These are phyloP conservation scores for Barypeithes pellucidus DNA, from an alignment of 2,888 invertebrate genomes.

Conservation along the genomic window DNA sequence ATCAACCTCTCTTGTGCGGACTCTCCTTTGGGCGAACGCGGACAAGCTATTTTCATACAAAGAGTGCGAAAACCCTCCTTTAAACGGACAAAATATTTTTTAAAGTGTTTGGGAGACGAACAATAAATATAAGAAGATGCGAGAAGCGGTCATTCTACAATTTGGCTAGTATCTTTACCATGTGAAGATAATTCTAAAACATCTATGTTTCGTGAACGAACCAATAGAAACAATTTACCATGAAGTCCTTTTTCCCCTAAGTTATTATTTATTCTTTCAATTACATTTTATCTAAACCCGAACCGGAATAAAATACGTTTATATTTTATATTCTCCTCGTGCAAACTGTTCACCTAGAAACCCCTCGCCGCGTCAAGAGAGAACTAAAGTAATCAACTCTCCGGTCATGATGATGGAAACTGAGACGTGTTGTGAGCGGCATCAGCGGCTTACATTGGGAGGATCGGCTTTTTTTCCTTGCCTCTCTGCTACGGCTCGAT, in stretches of 20 bases:
- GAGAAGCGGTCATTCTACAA: too few species aligned
- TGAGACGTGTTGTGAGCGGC: conserved; percentile 29
- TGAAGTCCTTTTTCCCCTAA: neutral
- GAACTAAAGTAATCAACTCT: conserved; percentile 38
- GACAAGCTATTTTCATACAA: too few species aligned
- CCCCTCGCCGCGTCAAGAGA: conserved; percentile 16
- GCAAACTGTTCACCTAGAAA: conserved; percentile 19
- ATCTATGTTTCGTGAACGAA: too few species aligned
- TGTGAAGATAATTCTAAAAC: too few species aligned
- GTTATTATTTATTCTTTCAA: neutral
- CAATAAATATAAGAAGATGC: too few species aligned
- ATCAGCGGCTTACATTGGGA: conserved; percentile 26
- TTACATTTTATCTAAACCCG: neutral
- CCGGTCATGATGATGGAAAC: conserved; percentile 36
- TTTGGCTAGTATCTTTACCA: too few species aligned
- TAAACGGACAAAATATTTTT: too few species aligned
- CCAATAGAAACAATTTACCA: too few species aligned
- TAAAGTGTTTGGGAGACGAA: too few species aligned
- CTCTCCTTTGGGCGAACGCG: too few species aligned
- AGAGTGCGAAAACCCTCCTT: too few species aligned
- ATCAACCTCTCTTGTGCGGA: too few species aligned
- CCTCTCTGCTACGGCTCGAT: conserved; percentile 30
- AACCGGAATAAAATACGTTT: neutral
- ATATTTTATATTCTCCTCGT: conserved; percentile 13
- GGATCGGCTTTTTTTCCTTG: conserved; percentile 23